Percentiles rank a stretch among this genome's conserved stretches.
Conservation (phyloP, 2,113 vertebrate genomes). For the Daphoenositta chrysoptera region DNA sequence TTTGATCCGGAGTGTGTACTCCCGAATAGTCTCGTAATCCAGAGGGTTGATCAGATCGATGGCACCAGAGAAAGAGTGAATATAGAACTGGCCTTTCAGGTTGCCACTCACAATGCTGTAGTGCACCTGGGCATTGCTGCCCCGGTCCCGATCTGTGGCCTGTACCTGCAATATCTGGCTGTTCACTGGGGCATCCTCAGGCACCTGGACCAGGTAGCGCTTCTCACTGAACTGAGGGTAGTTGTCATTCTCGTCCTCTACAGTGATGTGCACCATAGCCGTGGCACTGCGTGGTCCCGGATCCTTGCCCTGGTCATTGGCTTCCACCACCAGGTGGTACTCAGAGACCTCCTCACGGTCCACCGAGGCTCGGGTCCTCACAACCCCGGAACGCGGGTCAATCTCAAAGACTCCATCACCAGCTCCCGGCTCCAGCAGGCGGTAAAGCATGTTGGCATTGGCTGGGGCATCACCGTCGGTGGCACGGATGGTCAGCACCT, state of each 20-base stretch:
- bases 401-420: conserved; percentile 85
- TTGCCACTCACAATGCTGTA: conserved; percentile 97
- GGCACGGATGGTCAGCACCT: conserved; percentile 92
- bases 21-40: conserved; percentile 90
- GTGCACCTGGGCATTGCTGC: conserved; percentile 90
- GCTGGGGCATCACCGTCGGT: conserved; percentile 89
- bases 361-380: conserved; percentile 81
- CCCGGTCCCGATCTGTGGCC: conserved; percentile 87
- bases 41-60: conserved; percentile 92
- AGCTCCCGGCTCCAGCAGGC: conserved; percentile 80
- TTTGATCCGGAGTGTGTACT: conserved; percentile 91
- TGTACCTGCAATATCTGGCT: conserved; percentile 87
- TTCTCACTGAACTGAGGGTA: conserved; percentile 94
- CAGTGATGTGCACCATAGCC: conserved; percentile 84
- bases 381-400: conserved; percentile 85
- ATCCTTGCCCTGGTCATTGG: conserved; percentile 92
- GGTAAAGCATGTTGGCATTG: conserved; percentile 95
- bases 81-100: conserved; percentile 92
- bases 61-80: conserved; percentile 87
- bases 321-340: conserved; percentile 90
- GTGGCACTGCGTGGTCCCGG: conserved; percentile 87
- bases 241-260: conserved; percentile 97
- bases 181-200: conserved; percentile 86
- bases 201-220: conserved; percentile 87
- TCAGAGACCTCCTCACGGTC: conserved; percentile 84